Base-by-base conservation (phyloP, 2,888 invertebrate species). In the Cataglyphis cursor region DNA sequence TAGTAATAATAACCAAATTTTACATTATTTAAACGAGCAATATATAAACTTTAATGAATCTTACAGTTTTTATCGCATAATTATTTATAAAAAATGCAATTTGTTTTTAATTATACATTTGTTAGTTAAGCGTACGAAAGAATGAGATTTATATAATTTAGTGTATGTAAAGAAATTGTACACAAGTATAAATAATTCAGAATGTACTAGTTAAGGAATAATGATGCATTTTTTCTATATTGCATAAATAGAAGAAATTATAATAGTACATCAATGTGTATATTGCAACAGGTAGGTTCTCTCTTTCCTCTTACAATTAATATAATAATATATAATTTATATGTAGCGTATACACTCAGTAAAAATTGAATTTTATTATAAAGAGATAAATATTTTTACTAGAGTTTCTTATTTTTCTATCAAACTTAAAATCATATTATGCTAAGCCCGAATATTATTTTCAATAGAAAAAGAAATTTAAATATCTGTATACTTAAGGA, bases 321-420 rank as follows among this genome's bases (percentile, higher is more conserved):
- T 57, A 21, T 54, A 62, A 62, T 62, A 44, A 74, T 15, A 48
- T 21, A 74, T 48, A 35, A 74, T 74, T 74, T 62, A 74, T 31
- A 1, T 1, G 35, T 62, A 10, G 4, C 18, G 31, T 44, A 44
- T 3, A 1, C n/a, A 8, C 2, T n/a, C 18, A 41, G 24, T 44
- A 62, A 48, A 21, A 48, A 48, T 44, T 74, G 31, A 62, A 74
- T 44, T 51, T 51, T 51, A 51, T 1, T n/a, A n/a, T 51, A 51
- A 51, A 51, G 51, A 51, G 12, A 48, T 24, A 48, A 64, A 64
- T 38, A 35, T 38, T 74, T 74, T 35, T n/a, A 18, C 12, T 48
- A 9, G n/a, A 51, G 15, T 15, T 64, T 64, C 5, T 24, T 73
- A 35, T 15, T 44, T 62, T 35, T 74, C 48, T 24, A 48, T 48